Evolutionary conservation across 2,888 invertebrate genomes (phyloP).

Genomic region (Phragmatobia fuliginosa): DNA sequence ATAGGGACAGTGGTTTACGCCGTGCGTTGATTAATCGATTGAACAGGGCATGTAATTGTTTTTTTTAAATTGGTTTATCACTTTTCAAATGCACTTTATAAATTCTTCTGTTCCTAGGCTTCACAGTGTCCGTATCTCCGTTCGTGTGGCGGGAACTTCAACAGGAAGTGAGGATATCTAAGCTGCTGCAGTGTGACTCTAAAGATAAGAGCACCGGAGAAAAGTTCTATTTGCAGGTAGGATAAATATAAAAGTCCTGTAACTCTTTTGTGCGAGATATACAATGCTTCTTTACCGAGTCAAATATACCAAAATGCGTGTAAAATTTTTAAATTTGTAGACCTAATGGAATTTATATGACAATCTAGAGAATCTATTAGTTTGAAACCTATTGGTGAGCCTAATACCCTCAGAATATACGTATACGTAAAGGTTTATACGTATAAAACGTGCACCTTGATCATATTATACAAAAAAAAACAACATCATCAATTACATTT

Average conservation of each 20-base stretch:
- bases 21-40: background rate
- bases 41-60: background rate
- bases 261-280: background rate
- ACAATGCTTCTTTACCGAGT: background rate
- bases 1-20: background rate
- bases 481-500: too few species aligned
- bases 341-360: too few species aligned
- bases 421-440: too few species aligned
- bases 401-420: background rate
- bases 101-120: constrained; percentile 67
- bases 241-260: too few species aligned
- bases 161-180: constrained; percentile 88
- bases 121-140: constrained; percentile 91
- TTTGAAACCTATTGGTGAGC: too few species aligned
- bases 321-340: background rate
- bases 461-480: too few species aligned
- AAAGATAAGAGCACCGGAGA: constrained; percentile 86
- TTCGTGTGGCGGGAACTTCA: constrained; percentile 93
- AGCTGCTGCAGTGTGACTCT: constrained; percentile 89
- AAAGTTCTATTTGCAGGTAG: constrained; percentile 91
- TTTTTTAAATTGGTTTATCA: background rate
- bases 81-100: background rate
- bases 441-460: too few species aligned
- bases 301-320: background rate
- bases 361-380: too few species aligned